phyloP scores from a whole-genome alignment of 2,888 invertebrate species.

The Pammene fasciana region DNA sequence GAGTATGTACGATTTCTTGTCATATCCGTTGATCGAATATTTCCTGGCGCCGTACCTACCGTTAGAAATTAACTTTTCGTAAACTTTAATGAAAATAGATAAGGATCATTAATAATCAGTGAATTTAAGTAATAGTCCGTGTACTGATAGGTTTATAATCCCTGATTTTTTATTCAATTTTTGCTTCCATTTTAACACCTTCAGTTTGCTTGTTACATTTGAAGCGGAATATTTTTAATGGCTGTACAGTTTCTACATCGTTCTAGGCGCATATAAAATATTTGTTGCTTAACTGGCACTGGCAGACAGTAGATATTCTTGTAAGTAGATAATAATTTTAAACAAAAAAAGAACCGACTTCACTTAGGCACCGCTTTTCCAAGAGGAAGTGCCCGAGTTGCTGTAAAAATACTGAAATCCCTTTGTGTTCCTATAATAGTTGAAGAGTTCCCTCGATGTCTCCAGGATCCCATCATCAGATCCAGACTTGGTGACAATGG shows the following conservation, averaged over 20 bases:
- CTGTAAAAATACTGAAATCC: too few relatives aligned
- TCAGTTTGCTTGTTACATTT: constrained; percentile 8
- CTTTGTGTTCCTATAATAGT: too few relatives aligned
- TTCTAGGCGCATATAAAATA: not conserved
- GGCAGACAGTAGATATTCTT: not conserved
- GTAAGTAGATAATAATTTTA: too few relatives aligned
- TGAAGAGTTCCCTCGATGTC: too few relatives aligned
- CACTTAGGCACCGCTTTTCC: too few relatives aligned
- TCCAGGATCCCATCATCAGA: too few relatives aligned
- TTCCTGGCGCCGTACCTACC: constrained; percentile 16
- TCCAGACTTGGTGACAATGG: too few relatives aligned
- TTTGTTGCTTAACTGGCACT: not conserved
- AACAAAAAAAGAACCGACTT: too few relatives aligned
- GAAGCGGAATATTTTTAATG: constrained; percentile 19
- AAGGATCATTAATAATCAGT: too few relatives aligned
- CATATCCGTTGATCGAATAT: constrained; percentile 26
- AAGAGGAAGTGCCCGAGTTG: too few relatives aligned
- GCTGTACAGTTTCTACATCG: constrained; percentile 6
- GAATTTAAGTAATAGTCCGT: not conserved
- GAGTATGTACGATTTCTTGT: constrained; percentile 24
- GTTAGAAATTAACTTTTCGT: too few relatives aligned
- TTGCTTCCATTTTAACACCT: constrained; percentile 1
- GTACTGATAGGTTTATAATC: not conserved
- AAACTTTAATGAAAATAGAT: too few relatives aligned
- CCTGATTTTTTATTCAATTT: constrained; percentile 13